Percentiles rank a stretch among this genome's conserved stretches.
Evolutionary conservation across 1,140 invertebrate species (phyloP).

Genomic region (Globodera ellingtonae): DNA sequence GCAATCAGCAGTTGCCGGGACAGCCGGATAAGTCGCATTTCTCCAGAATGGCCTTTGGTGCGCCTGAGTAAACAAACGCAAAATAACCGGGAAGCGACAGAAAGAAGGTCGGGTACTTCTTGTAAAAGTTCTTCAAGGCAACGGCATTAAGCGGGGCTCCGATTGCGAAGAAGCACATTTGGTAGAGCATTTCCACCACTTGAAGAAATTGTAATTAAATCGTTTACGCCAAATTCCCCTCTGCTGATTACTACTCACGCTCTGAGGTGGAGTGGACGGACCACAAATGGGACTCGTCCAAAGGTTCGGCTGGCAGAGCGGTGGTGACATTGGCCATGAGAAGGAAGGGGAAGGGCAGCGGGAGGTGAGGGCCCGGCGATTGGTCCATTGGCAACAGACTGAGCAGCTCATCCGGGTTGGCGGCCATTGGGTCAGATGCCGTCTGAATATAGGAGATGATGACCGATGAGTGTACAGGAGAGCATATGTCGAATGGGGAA

Average conservation of each 20-base stretch:
- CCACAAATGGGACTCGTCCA: slow-evolving; percentile 28
- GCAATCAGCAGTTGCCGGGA: slow-evolving; percentile 57
- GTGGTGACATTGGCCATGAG: background rate
- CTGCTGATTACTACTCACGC: background rate
- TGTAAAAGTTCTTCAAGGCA: slow-evolving; percentile 45
- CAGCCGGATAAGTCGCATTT: slow-evolving; percentile 49
- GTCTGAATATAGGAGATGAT: background rate
- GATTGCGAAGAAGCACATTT: slow-evolving; percentile 53
- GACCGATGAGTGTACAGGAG: background rate
- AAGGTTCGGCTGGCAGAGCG: background rate
- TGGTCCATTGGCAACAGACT: background rate
- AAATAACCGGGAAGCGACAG: slow-evolving; percentile 12
- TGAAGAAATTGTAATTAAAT: slow-evolving; percentile 28
- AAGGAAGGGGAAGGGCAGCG: background rate
- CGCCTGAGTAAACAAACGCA: slow-evolving; percentile 9
- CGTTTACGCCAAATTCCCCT: background rate
- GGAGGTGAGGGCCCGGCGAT: background rate
- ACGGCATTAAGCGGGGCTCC: slow-evolving; percentile 55
- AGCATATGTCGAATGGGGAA: background rate
- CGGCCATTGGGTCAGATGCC: background rate
- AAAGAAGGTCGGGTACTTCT: slow-evolving; percentile 25
- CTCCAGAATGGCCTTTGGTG: slow-evolving; percentile 44
- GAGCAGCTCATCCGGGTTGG: background rate
- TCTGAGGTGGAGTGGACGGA: slow-evolving; percentile 27
- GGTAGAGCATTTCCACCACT: slow-evolving; percentile 60